These are phyloP conservation scores for Anguilla marmorata DNA, from an alignment of 2,797 vertebrate genomes.

Conservation along the genomic window DNA sequence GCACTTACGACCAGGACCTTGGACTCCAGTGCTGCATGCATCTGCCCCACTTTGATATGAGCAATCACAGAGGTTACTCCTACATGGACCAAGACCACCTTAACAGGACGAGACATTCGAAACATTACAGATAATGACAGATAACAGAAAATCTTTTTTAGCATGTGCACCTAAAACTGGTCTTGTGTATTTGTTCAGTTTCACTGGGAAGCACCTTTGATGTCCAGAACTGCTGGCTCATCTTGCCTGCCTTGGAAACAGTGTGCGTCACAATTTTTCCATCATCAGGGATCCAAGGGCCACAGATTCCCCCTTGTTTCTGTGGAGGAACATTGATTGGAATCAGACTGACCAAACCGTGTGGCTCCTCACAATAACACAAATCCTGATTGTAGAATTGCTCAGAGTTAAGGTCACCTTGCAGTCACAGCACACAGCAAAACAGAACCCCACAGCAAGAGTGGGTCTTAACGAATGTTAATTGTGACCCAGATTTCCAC, in stretches of 20 bases:
- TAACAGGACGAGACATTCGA: constrained; percentile 1
- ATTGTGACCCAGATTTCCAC: constrained; percentile 29
- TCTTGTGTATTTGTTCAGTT: neutral
- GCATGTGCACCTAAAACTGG: neutral
- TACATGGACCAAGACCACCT: constrained; percentile 74
- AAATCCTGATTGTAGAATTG: constrained; percentile 7
- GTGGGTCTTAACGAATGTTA: constrained; percentile 20
- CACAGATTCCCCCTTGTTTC: constrained; percentile 74
- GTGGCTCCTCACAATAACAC: neutral
- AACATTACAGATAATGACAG: neutral
- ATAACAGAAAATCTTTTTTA: neutral
- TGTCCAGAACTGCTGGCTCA: constrained; percentile 73
- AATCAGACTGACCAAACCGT: too few species aligned
- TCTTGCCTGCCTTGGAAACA: constrained; percentile 74
- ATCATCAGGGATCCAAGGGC: constrained; percentile 77
- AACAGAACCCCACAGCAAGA: neutral
- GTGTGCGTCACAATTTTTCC: constrained; percentile 79
- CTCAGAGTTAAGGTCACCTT: constrained; percentile 20
- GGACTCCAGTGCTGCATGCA: constrained; percentile 75
- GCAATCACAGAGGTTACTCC: constrained; percentile 76
- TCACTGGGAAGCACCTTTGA: constrained; percentile 65
- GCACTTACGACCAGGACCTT: constrained; percentile 72
- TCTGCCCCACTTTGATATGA: constrained; percentile 74
- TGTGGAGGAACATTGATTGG: constrained; percentile 40
- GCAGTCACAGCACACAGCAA: constrained; percentile 1